These are phyloP conservation scores for Troglohyphantes excavatus DNA, from an alignment of 2,888 invertebrate species.

Conservation along the genomic window DNA sequence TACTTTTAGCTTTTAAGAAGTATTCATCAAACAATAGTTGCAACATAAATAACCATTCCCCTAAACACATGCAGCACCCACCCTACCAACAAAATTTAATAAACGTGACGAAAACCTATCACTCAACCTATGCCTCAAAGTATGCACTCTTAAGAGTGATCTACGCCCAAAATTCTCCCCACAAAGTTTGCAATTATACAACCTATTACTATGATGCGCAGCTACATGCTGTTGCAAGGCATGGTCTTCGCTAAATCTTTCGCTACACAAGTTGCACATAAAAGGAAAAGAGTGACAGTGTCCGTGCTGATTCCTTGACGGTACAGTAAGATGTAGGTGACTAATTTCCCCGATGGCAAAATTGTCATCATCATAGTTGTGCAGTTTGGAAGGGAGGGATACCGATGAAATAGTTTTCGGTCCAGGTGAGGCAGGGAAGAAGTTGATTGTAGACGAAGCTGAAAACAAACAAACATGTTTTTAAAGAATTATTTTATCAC, in stretches of 20 bases:
- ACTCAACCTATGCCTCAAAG: slow-evolving; percentile 37
- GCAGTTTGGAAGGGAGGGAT: slow-evolving; percentile 57
- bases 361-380: slow-evolving; percentile 38
- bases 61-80: slow-evolving; percentile 59
- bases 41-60: too few species aligned
- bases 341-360: slow-evolving; percentile 27
- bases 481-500: too few species aligned
- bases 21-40: too few species aligned
- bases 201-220: neutral
- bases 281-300: neutral
- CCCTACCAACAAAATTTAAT: slow-evolving; percentile 35
- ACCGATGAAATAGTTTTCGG: slow-evolving; percentile 46
- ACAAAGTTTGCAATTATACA: slow-evolving; percentile 35
- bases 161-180: slow-evolving; percentile 30
- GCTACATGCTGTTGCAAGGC: neutral
- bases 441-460: slow-evolving; percentile 36
- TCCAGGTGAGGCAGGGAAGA: slow-evolving; percentile 35
- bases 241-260: slow-evolving; percentile 9
- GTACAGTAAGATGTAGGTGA: neutral
- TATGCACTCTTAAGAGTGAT: slow-evolving; percentile 45
- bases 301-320: neutral
- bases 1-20: too few species aligned
- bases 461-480: too few species aligned
- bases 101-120: slow-evolving; percentile 35
- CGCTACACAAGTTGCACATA: slow-evolving; percentile 22